Evolutionary conservation across 1,140 invertebrate species (phyloP).

Genomic region (Zeugodacus cucurbitae): DNA sequence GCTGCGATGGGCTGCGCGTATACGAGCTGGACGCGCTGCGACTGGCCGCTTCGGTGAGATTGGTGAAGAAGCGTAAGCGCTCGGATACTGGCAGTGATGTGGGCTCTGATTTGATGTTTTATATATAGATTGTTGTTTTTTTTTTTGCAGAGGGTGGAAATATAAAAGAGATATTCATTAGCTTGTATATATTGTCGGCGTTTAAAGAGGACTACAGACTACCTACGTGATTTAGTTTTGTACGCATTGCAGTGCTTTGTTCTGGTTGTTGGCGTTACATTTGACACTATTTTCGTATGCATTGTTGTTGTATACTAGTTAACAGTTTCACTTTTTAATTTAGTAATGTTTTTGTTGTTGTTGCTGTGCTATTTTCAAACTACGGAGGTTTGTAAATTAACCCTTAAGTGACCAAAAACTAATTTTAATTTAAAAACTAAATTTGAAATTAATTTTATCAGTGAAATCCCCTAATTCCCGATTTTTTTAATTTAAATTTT

Average conservation of each 20-base stretch:
- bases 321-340: background rate
- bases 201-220: background rate
- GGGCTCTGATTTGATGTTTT: slow-evolving; percentile 49
- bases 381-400: no score
- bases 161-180: background rate
- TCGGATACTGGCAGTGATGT: slow-evolving; percentile 62
- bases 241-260: slow-evolving; percentile 10
- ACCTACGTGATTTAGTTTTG: slow-evolving; percentile 44
- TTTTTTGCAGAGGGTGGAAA: background rate
- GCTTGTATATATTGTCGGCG: background rate
- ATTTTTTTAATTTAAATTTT: no score
- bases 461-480: no score
- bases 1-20: slow-evolving; percentile 51
- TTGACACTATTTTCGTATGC: background rate
- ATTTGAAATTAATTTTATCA: no score
- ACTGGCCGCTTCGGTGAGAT: slow-evolving; percentile 49
- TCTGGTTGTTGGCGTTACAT: slow-evolving; percentile 7
- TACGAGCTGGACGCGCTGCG: slow-evolving; percentile 51
- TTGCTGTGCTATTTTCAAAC: background rate
- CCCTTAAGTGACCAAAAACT: no score
- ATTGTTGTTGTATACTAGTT: background rate
- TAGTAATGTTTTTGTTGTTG: background rate
- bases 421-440: no score
- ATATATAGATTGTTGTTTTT: background rate
- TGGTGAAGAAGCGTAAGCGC: slow-evolving; percentile 61